phyloP scores from a whole-genome alignment of 1,140 invertebrate genomes.

The Eulimnadia texana region DNA sequence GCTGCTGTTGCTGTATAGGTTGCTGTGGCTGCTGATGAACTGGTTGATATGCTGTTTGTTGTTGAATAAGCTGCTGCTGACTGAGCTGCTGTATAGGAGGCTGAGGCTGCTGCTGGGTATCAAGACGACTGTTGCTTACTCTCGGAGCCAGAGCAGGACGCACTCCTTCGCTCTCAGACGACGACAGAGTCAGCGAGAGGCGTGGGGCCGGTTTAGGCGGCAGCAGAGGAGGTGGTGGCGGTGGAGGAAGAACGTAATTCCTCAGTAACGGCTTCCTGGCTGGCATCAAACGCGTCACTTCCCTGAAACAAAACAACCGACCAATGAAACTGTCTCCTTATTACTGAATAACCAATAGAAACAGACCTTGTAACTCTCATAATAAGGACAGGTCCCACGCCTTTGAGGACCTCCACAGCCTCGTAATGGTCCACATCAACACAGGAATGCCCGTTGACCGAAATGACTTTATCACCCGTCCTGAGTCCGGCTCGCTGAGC shows the following conservation, averaged over 20 bases:
- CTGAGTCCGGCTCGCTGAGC: slow-evolving; percentile 63
- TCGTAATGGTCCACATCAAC: slow-evolving; percentile 84
- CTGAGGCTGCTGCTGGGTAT: too few relatives aligned
- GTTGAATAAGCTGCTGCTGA: too few relatives aligned
- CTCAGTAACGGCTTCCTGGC: not conserved
- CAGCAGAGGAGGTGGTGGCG: not conserved
- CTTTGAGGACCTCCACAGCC: slow-evolving; percentile 85
- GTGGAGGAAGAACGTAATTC: not conserved
- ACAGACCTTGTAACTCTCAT: slow-evolving; percentile 50
- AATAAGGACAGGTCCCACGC: slow-evolving; percentile 64
- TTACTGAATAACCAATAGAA: too few relatives aligned
- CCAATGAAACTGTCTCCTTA: too few relatives aligned
- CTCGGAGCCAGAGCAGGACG: not conserved
- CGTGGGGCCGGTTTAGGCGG: slow-evolving; percentile 11
- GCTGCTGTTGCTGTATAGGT: too few relatives aligned
- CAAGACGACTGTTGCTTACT: not conserved
- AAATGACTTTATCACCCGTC: slow-evolving; percentile 86
- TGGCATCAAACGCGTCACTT: slow-evolving; percentile 35
- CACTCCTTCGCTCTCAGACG: not conserved
- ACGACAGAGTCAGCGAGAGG: not conserved
- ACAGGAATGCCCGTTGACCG: slow-evolving; percentile 77
- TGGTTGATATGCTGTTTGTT: not conserved
- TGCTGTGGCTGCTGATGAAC: too few relatives aligned
- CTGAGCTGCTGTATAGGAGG: too few relatives aligned
- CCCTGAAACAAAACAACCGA: slow-evolving; percentile 35